These are phyloP conservation scores for Rhingia rostrata DNA, from an alignment of 2,888 invertebrate genomes.

Conservation along the genomic window DNA sequence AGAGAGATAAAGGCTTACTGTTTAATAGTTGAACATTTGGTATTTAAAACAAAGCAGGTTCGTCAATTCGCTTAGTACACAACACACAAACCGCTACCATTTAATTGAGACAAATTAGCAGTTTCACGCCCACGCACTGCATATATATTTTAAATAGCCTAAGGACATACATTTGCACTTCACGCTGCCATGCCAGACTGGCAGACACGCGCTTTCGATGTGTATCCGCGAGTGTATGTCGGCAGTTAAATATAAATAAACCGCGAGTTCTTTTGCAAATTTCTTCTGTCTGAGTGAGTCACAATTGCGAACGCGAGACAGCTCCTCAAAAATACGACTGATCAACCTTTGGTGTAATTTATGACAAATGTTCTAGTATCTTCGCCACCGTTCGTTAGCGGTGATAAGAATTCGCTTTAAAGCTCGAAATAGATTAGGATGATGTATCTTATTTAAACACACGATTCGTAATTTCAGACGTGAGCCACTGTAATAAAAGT, in stretches of 20 bases:
- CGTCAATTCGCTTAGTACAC: conserved; percentile 32
- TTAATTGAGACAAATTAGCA: conserved; percentile 57
- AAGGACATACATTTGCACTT: conserved; percentile 60
- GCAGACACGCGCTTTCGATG: conserved; percentile 62
- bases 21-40: conserved; percentile 29
- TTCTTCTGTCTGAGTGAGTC: conserved; percentile 53
- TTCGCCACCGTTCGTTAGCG: conserved; percentile 2
- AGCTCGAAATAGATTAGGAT: conserved; percentile 42
- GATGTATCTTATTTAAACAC: conserved; percentile 43
- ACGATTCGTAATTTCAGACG: conserved; percentile 29
- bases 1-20: conserved; percentile 5
- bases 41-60: conserved; percentile 38
- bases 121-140: conserved; percentile 54
- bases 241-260: conserved; percentile 66
- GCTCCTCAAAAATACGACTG: conserved; percentile 39
- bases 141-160: conserved; percentile 47
- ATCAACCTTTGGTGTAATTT: conserved; percentile 13
- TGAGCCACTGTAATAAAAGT: conserved; percentile 8
- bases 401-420: conserved; percentile 44
- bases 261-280: conserved; percentile 67
- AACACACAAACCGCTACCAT: conserved; percentile 35
- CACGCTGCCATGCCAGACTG: conserved; percentile 51
- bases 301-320: conserved; percentile 40
- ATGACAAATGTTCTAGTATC: conserved; percentile 26
- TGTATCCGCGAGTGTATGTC: conserved; percentile 37